phyloP scores from a whole-genome alignment of 64 coral and sea anemone species.

The Anthopleura sola region DNA sequence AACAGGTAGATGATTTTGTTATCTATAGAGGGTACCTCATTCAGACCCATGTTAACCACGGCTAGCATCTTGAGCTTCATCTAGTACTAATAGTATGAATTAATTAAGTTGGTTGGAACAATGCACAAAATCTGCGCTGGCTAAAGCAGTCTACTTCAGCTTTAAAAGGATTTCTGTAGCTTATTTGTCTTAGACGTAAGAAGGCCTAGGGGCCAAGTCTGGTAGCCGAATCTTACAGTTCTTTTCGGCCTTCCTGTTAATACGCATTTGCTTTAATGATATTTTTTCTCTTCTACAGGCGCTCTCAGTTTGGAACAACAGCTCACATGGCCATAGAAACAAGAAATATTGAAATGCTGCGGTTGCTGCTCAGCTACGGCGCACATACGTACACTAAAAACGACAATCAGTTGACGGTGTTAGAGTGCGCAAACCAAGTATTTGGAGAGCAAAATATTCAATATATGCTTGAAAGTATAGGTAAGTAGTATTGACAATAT shows the following conservation, averaged over 20 bases:
- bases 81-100: too few species aligned
- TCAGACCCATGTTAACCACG: too few species aligned
- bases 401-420: slow-evolving; percentile 40
- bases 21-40: too few species aligned
- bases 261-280: background rate
- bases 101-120: too few species aligned
- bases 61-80: too few species aligned
- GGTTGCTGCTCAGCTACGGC: slow-evolving; percentile 31
- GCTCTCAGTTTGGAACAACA: slow-evolving; percentile 45
- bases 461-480: slow-evolving; percentile 36
- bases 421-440: slow-evolving; percentile 28
- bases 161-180: too few species aligned
- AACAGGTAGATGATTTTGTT: slow-evolving; percentile 77
- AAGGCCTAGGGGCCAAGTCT: too few species aligned
- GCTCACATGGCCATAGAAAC: slow-evolving; percentile 37
- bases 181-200: too few species aligned
- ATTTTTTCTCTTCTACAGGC: slow-evolving; percentile 8
- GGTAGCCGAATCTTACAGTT: too few species aligned
- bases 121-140: too few species aligned
- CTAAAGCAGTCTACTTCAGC: too few species aligned
- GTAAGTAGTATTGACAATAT: slow-evolving; percentile 23
- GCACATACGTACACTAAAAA: slow-evolving; percentile 39
- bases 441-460: slow-evolving; percentile 19
- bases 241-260: too few species aligned
- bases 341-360: slow-evolving; percentile 24